Conservation (phyloP, 1,140 invertebrate species). For the Drosophila obscura region DNA sequence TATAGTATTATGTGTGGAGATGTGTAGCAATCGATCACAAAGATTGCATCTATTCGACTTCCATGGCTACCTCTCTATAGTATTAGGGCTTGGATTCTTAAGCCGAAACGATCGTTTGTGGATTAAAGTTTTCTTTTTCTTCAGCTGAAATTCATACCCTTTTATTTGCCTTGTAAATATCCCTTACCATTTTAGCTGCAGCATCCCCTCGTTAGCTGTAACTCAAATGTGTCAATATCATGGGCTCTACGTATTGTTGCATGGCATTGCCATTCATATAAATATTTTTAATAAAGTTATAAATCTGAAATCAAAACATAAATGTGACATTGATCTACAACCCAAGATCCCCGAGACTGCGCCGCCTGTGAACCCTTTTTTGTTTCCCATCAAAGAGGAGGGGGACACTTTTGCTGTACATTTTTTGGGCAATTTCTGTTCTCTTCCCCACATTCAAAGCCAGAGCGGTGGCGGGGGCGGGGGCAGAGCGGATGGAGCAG, state of each 20-base stretch:
- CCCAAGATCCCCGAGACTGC: conserved; percentile 17
- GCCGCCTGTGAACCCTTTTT: conserved; percentile 40
- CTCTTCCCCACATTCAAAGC: conserved; percentile 31
- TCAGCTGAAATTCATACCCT: too few species aligned
- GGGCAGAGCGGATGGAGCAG: conserved; percentile 14
- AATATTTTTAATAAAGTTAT: conserved; percentile 77
- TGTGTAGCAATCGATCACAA: too few species aligned
- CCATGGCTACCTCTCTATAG: too few species aligned
- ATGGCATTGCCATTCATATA: too few species aligned
- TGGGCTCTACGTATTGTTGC: conserved; percentile 4
- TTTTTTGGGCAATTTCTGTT: conserved; percentile 62
- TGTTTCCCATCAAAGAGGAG: conserved; percentile 59
- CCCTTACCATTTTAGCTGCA: neutral
- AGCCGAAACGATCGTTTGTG: neutral
- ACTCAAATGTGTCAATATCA: conserved; percentile 9
- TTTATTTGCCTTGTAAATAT: neutral
- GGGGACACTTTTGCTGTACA: conserved; percentile 50
- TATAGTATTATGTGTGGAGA: too few species aligned
- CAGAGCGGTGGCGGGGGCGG: too few species aligned
- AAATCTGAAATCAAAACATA: conserved; percentile 69
- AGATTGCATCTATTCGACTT: too few species aligned
- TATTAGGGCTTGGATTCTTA: too few species aligned
- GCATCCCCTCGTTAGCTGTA: neutral
- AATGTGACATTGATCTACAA: conserved; percentile 79
- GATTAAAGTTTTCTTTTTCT: neutral